Evolutionary conservation across 2,888 invertebrate species (phyloP), one percentile per base, ranked within the genome.

Genomic region (Amiota mariae): DNA sequence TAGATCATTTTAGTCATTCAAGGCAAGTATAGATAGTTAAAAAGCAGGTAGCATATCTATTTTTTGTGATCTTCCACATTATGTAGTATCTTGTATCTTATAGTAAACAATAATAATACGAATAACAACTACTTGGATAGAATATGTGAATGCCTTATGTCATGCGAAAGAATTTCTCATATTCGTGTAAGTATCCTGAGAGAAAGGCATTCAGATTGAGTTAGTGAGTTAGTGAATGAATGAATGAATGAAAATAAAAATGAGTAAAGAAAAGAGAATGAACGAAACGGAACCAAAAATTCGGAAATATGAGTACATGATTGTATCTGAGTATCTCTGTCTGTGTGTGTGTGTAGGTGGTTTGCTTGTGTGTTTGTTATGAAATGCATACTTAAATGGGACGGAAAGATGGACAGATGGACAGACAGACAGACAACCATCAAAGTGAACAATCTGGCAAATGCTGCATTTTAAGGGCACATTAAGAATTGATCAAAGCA

Each of bases 261-360:
- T n/a, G 13, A n/a, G 15, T 57, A 20, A 3, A 18, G 15, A 47
- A 18, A 20, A 54, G 49, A 72, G 54, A 71, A 48, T 36, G 6
- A 73, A 59, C 51, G 73, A 78, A 74, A 73, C 80, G 81, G 79
- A 81, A 78, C 78, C 75, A 76, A 78, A 78, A 6, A 70, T 24
- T 70, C 73, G 73, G 73, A 73, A 73, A 49, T 70, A 63, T 47
- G 51, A 49, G 67, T 24, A 12, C 47, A 13, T 63, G 11, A 57
- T 12, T 24, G 51, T 49, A 24, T 68, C 51, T 68, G 51, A 51
- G 49, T 48, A 47, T 12, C 1, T 51, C 13, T 67, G 66, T 67
- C 2, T 48, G 49, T 20, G 20, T n/a, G 51, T 51, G 66, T 67
- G 49, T 49, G 49, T 67, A 18, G 9, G 18, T 67, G 36, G 36